Percentiles rank a stretch among this genome's conserved stretches.
phyloP scores from a whole-genome alignment of 92 coral and sea anemone genomes.

The Muricea muricata region DNA sequence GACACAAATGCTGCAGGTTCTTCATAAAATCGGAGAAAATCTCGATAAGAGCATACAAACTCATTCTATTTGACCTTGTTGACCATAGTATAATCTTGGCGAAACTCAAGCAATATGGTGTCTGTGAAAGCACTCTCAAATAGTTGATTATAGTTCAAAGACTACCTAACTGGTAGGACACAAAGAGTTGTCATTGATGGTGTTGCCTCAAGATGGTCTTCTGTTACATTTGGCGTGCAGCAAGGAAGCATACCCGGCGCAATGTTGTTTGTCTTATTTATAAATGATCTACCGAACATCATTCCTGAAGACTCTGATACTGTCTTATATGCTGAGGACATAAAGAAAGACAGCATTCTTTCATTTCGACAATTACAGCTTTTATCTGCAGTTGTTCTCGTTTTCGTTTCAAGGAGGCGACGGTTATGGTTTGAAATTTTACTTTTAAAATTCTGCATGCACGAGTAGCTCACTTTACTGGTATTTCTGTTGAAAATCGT shows the following conservation, averaged over 20 bases:
- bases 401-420: too few species aligned
- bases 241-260: background rate
- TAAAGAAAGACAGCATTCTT: too few species aligned
- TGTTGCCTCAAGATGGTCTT: background rate
- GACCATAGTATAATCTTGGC: too few species aligned
- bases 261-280: background rate
- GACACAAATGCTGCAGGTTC: slow-evolving; percentile 27
- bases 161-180: background rate
- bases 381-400: too few species aligned
- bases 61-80: background rate
- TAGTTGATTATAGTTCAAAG: too few species aligned
- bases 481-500: too few species aligned
- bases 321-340: background rate
- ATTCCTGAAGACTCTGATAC: background rate
- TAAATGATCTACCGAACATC: background rate
- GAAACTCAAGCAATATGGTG: too few species aligned
- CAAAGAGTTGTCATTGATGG: slow-evolving; percentile 31
- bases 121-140: too few species aligned
- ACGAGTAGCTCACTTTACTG: too few species aligned
- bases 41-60: background rate
- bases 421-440: too few species aligned
- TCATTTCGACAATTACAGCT: too few species aligned
- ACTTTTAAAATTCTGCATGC: too few species aligned
- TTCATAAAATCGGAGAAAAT: slow-evolving; percentile 23
- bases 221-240: slow-evolving; percentile 6